These are phyloP conservation scores for Spinus olivaceus DNA, from an alignment of 2,797 vertebrate species.

Conservation along the genomic window DNA sequence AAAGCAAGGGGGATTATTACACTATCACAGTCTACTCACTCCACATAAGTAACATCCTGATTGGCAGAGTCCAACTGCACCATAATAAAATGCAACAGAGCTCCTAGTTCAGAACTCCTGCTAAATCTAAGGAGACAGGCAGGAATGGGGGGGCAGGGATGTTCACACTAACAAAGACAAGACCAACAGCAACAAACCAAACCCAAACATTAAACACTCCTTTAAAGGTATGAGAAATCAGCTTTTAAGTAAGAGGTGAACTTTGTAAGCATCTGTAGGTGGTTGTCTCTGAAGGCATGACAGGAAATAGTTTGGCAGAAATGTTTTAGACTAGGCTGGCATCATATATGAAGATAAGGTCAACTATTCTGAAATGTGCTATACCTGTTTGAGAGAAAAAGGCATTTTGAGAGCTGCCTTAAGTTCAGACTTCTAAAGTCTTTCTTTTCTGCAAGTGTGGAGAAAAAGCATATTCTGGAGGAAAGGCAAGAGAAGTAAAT, in stretches of 20 bases:
- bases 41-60: neutral
- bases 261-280: neutral
- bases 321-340: neutral
- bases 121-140: neutral
- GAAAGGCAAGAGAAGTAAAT: neutral
- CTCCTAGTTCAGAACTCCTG: neutral
- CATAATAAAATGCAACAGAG: neutral
- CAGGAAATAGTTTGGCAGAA: neutral
- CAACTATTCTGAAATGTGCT: neutral
- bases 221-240: neutral
- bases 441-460: neutral
- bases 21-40: neutral
- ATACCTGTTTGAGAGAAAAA: neutral
- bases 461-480: neutral
- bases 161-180: neutral
- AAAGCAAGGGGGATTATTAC: neutral
- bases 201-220: neutral
- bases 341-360: neutral
- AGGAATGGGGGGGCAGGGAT: accelerated
- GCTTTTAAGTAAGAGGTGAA: neutral
- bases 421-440: neutral
- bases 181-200: neutral
- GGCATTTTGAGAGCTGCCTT: neutral
- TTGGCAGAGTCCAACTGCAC: neutral
- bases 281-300: neutral